A percentile compares a stretch with the other conserved stretches of the same genome.
Conservation (phyloP, 2,113 vertebrate genomes). For the Microcebus griseorufus region DNA sequence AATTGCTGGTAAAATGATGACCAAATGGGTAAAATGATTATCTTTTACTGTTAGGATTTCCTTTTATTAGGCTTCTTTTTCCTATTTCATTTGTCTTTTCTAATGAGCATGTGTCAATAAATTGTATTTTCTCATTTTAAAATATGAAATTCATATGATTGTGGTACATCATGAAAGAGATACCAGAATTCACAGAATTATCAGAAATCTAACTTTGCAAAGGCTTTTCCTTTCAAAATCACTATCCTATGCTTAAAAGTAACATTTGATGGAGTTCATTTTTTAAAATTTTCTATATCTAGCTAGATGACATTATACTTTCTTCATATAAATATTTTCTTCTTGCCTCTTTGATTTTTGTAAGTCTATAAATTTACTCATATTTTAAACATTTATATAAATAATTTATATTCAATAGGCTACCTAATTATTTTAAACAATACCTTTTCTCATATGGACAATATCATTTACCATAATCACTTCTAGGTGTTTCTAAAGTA, state of each 20-base stretch:
- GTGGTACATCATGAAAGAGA: not conserved
- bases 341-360: not conserved
- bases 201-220: not conserved
- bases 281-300: not conserved
- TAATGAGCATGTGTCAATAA: not conserved
- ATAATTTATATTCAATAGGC: not conserved
- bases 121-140: not conserved
- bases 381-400: not conserved
- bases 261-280: not conserved
- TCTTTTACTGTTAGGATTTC: not conserved
- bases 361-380: not conserved
- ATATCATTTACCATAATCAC: not conserved
- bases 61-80: not conserved
- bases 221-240: not conserved
- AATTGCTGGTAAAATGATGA: not conserved
- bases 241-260: not conserved
- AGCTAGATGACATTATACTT: not conserved
- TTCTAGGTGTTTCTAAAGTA: not conserved
- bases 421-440: not conserved
- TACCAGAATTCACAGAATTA: not conserved
- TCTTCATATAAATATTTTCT: not conserved
- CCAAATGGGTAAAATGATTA: not conserved
- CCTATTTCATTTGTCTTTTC: not conserved
- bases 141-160: not conserved
- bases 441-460: not conserved